Conservation (phyloP, 2,113 vertebrate genomes). For the Toxotes chatareus region DNA sequence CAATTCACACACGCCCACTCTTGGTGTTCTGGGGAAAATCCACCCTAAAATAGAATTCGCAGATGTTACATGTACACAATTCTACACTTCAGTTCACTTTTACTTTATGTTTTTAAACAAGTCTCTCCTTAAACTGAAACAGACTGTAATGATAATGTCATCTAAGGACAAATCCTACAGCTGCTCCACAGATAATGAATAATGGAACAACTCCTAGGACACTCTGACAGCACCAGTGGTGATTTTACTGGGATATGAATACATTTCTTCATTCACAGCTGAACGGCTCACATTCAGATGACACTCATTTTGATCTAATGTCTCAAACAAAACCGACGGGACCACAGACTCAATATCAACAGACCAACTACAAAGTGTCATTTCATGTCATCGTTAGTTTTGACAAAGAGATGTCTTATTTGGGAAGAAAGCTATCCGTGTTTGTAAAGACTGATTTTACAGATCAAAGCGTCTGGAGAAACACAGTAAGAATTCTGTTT, state of each 20-base stretch:
- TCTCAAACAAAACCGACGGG: background rate
- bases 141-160: background rate
- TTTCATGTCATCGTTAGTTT: background rate
- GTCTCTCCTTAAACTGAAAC: background rate
- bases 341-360: background rate
- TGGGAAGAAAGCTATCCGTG: background rate
- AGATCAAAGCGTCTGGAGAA: background rate
- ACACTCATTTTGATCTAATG: background rate
- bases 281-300: background rate
- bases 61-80: background rate
- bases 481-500: background rate
- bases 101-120: constrained; percentile 12
- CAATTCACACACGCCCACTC: constrained; percentile 36
- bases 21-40: background rate
- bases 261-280: background rate
- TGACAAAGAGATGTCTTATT: background rate
- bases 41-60: constrained; percentile 6
- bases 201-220: background rate
- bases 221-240: background rate
- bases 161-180: background rate
- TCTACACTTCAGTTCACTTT: constrained; percentile 15
- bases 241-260: background rate
- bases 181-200: background rate
- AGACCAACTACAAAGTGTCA: constrained; percentile 4
- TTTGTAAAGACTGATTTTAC: background rate